These are phyloP conservation scores for Dilophus febrilis DNA, from an alignment of 2,888 invertebrate genomes.

Conservation along the genomic window DNA sequence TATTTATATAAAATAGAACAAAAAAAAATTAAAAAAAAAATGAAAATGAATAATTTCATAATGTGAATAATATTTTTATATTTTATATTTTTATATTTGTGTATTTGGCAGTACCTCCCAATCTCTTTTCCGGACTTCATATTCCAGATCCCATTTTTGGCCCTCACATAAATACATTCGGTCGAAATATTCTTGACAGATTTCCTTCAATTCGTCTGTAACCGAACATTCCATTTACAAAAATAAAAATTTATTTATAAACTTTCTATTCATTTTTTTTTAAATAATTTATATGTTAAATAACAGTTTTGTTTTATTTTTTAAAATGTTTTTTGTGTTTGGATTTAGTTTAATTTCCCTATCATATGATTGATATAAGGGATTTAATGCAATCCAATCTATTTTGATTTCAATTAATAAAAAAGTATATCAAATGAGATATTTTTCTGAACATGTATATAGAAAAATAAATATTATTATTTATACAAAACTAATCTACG, in stretches of 20 bases:
- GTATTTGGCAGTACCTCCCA: conserved; percentile 75
- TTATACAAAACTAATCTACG: no score
- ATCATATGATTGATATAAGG: no score
- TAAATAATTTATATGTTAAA: background rate
- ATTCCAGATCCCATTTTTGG: conserved; percentile 99
- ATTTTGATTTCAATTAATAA: no score
- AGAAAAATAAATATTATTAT: no score
- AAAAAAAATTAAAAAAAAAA: conserved; percentile 1
- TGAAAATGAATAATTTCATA: background rate
- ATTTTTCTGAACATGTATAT: no score
- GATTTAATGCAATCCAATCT: no score
- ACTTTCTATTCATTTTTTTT: background rate
- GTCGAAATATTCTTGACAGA: conserved; percentile 91
- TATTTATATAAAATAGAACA: conserved; percentile 1
- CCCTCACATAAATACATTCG: conserved; percentile 96
- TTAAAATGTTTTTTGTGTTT: background rate
- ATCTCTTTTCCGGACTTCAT: conserved; percentile 98
- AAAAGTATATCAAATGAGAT: no score
- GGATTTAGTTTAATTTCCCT: no score
- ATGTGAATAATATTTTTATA: conserved; percentile 5
- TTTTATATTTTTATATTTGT: conserved; percentile 13
- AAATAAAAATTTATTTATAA: background rate
- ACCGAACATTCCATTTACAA: conserved; percentile 4
- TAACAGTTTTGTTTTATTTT: background rate
- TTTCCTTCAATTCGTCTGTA: conserved; percentile 60